Percentiles rank a stretch among this genome's conserved stretches.
Evolutionary conservation across 2,888 invertebrate genomes (phyloP).

Genomic region (Ceriagrion tenellum): DNA sequence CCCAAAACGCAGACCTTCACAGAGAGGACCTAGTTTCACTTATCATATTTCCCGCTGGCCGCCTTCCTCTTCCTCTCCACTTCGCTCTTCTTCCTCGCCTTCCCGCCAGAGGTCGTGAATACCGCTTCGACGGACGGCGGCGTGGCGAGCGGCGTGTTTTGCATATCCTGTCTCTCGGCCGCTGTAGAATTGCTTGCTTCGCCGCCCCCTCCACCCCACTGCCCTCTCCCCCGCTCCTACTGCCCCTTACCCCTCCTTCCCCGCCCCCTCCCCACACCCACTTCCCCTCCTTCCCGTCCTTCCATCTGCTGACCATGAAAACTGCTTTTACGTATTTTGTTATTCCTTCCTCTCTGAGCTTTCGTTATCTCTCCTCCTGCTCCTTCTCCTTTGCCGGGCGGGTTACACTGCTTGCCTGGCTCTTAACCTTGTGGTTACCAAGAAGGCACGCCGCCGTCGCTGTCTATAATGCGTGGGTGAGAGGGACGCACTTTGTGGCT

Average conservation of each 20-base stretch:
- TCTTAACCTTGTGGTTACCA: not conserved
- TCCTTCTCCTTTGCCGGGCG: not conserved
- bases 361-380: constrained; percentile 1
- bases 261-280: not conserved
- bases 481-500: not conserved
- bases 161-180: not conserved
- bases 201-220: too few relatives aligned
- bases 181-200: too few relatives aligned
- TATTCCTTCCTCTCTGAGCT: not conserved
- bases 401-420: not conserved
- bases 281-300: not conserved
- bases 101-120: not conserved
- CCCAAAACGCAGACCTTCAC: not conserved
- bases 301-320: constrained; percentile 17
- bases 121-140: not conserved
- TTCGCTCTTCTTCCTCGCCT: not conserved
- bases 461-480: not conserved
- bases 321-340: constrained; percentile 36
- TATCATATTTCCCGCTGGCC: not conserved
- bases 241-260: not conserved
- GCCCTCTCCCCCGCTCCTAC: too few relatives aligned
- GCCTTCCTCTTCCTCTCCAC: not conserved
- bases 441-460: not conserved
- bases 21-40: not conserved
- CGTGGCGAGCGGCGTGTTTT: not conserved